Base-by-base conservation (phyloP, 1,140 invertebrate species). In the Babylonia areolata region DNA sequence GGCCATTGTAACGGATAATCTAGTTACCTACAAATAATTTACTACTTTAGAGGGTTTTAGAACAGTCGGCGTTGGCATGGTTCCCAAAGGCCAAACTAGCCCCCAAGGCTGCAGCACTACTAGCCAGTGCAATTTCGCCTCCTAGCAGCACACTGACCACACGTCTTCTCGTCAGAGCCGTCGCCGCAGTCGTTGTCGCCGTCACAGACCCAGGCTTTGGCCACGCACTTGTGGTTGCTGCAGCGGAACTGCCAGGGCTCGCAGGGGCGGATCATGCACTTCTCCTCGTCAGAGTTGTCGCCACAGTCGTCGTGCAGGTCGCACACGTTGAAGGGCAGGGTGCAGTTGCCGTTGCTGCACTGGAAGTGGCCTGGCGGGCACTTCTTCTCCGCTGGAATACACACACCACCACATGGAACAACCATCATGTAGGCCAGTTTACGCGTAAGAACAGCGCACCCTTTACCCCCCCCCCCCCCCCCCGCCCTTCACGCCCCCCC, bases 111-210 rank as follows among this genome's bases (percentile, higher is more conserved):
- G n/a, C n/a, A n/a, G n/a, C n/a, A n/a, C n/a, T n/a, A n/a, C n/a
- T n/a, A n/a, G n/a, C n/a, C n/a, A n/a, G n/a, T n/a, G n/a, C n/a
- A n/a, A n/a, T n/a, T n/a, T n/a, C n/a, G n/a, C n/a, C 39, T 23
- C n/a, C n/a, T n/a, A n/a, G n/a, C n/a, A n/a, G n/a, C 42, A 42
- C 23, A 69, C 92, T 78, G 78, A 93, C 92, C 96, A 93, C 99
- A 99, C 91, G 98, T 99, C 91, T 98, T 97, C 95, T 99, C 99
- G 93, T 99, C 99, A 3, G 97, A 97, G 35, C 96, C 97, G 93
- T 99, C 99, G 0, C 97, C 97, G 92, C 98, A 99, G 90, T 99
- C 98, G 9, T 98, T 96, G 92, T 99, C 98, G 0, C 91, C 90
- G 73, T 93, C 92, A 88, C 93, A 93, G 37, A 88, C 85, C 92